Evolutionary conservation across 1,140 invertebrate species (phyloP).

Genomic region (Batillaria attramentaria): DNA sequence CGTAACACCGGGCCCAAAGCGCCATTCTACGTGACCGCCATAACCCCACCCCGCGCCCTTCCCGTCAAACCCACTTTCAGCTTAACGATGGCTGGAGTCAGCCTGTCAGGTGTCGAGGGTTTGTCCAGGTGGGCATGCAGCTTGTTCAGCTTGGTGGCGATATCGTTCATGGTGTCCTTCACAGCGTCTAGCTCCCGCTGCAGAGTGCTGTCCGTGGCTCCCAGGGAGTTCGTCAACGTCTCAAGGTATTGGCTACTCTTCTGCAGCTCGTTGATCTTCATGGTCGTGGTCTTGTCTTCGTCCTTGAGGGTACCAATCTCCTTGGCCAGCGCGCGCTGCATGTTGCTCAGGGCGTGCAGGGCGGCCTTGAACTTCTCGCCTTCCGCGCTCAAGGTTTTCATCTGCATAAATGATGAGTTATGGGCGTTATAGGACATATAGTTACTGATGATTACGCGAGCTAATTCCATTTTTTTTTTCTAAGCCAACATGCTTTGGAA

Average conservation of each 20-base stretch:
- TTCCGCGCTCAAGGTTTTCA: background rate
- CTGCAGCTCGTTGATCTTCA: background rate
- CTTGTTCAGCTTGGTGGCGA: background rate
- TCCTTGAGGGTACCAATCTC: constrained; percentile 4
- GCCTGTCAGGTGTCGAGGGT: too few species aligned
- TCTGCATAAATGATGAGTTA: too few species aligned
- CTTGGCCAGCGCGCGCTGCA: background rate
- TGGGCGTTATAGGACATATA: too few species aligned
- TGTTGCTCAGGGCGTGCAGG: constrained; percentile 7
- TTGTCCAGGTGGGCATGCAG: too few species aligned
- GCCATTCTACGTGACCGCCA: too few species aligned
- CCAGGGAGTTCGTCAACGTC: background rate
- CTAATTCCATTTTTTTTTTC: too few species aligned
- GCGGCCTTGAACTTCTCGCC: constrained; percentile 19
- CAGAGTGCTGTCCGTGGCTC: background rate
- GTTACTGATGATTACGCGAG: background rate
- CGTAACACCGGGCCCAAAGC: too few species aligned
- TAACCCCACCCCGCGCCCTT: too few species aligned
- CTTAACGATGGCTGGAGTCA: too few species aligned
- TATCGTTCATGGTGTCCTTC: background rate
- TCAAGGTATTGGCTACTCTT: background rate
- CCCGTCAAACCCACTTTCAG: too few species aligned
- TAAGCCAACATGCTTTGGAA: too few species aligned
- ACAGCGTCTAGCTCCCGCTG: constrained; percentile 2
- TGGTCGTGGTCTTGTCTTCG: background rate